These are phyloP conservation scores for Drosophila demipolita DNA, from an alignment of 2,888 invertebrate genomes.

Conservation along the genomic window DNA sequence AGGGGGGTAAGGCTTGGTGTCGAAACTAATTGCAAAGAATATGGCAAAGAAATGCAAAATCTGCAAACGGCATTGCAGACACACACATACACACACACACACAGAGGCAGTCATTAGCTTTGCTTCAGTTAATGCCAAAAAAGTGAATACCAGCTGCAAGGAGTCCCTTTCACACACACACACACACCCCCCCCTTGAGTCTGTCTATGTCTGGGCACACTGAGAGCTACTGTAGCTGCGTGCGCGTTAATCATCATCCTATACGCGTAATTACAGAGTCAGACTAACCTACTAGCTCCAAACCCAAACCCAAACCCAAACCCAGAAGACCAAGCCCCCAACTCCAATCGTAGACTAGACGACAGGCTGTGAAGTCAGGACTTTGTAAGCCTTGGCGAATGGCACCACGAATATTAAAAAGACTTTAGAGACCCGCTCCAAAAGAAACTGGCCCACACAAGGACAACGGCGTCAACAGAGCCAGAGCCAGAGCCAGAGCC, in stretches of 20 bases:
- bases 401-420: slow-evolving; percentile 76
- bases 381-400: slow-evolving; percentile 32
- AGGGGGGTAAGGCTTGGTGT: slow-evolving; percentile 2
- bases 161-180: not conserved
- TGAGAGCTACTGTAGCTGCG: slow-evolving; percentile 51
- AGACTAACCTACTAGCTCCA: slow-evolving; percentile 24
- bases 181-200: not conserved
- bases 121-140: slow-evolving; percentile 77
- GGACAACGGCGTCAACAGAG: slow-evolving; percentile 1
- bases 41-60: slow-evolving; percentile 72
- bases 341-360: not conserved
- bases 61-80: slow-evolving; percentile 61
- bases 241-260: slow-evolving; percentile 82
- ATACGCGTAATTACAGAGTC: slow-evolving; percentile 81
- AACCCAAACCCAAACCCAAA: not conserved
- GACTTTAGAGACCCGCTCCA: slow-evolving; percentile 51
- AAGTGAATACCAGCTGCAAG: slow-evolving; percentile 58
- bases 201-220: slow-evolving; percentile 32
- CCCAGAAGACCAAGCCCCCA: not conserved
- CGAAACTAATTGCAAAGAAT: slow-evolving; percentile 80
- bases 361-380: slow-evolving; percentile 27
- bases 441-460: slow-evolving; percentile 20
- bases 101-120: slow-evolving; percentile 72
- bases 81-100: slow-evolving; percentile 52
- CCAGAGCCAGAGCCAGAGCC: not conserved